Conservation (phyloP, 2,888 invertebrate genomes). For the Eueremaeus valkanovi region DNA sequence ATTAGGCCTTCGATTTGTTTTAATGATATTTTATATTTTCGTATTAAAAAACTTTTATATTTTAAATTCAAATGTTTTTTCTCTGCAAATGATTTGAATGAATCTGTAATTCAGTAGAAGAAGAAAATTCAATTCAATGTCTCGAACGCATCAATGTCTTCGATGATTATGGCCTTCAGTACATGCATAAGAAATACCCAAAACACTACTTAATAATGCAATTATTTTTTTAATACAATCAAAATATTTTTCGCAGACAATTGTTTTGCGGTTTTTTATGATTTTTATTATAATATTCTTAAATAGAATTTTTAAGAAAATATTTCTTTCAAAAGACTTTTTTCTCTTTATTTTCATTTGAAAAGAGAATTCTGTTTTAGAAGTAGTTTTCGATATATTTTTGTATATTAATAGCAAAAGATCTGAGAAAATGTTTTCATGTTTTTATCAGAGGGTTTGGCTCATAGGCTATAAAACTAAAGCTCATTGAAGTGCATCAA, state of each 20-base stretch:
- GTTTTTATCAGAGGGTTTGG: neutral
- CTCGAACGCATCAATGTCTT: conserved; percentile 15
- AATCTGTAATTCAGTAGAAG: neutral
- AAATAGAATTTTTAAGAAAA: neutral
- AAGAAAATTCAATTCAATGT: neutral
- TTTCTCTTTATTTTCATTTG: neutral
- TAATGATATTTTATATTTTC: conserved; percentile 2
- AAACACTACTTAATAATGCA: neutral
- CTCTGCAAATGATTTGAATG: too few relatives aligned
- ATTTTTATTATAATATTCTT: neutral
- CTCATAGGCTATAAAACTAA: conserved; percentile 21
- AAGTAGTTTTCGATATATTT: neutral
- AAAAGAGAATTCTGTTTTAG: neutral
- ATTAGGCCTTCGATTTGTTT: conserved; percentile 8
- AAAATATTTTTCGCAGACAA: neutral
- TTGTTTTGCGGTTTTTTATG: neutral
- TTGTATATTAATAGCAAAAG: neutral
- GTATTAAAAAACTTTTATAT: neutral
- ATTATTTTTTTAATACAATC: neutral
- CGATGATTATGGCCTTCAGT: neutral
- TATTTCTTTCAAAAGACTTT: too few relatives aligned
- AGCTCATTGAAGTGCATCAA: conserved; percentile 28
- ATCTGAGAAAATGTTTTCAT: conserved; percentile 5
- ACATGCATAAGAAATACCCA: neutral
- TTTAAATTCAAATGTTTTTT: too few relatives aligned